Evolutionary conservation across 2,888 invertebrate species (phyloP), one percentile per base, ranked within the genome.

Genomic region (Pristionchus entomophagus): DNA sequence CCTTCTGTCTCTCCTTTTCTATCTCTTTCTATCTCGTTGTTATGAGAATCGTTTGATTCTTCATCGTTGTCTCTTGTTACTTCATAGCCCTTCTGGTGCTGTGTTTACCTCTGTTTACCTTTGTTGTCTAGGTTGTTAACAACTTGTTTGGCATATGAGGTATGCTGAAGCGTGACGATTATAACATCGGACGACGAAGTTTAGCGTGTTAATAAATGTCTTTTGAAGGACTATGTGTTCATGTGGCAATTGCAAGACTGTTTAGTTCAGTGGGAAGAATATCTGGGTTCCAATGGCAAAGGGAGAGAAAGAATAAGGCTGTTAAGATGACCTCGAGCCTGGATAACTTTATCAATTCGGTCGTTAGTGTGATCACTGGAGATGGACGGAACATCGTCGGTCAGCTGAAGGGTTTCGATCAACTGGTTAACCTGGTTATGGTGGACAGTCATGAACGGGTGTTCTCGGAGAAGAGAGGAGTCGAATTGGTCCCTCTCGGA

Each of bases 401-500:
- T 77, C 97, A 97, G 0, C 94, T 99, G 88, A 98, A 98, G 94
- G 90, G 89, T 49, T 99, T 98, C 94, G 99, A 99, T 94, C 99
- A 99, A 94, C 97, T 98, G n/a, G 97, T 99, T 90, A 99, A 99
- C 94, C 95, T 99, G 89, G 98, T 99, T 92, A 95, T 99, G 89
- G 98, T 99, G 93, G 99, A 99, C 94, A 97, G 98, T 53, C 98
- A 98, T 93, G 99, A 99, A 94, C 95, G 99, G 92, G 98, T 99
- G n/a, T 99, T 97, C 94, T 98, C 97, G 14, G 90, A 91, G 84
- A 88, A 87, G 26, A 95, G 96, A 90, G 99, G 99, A 49, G 97
- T 99, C 53, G 97, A 97, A 93, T 97, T 97, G 94, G 98, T 99
- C 86, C 97, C 97, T 86, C 95, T 99, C 73, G 99, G 99, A 35